Conservation (phyloP, 2,113 vertebrate genomes). For the Coptodon bakossiorum region DNA sequence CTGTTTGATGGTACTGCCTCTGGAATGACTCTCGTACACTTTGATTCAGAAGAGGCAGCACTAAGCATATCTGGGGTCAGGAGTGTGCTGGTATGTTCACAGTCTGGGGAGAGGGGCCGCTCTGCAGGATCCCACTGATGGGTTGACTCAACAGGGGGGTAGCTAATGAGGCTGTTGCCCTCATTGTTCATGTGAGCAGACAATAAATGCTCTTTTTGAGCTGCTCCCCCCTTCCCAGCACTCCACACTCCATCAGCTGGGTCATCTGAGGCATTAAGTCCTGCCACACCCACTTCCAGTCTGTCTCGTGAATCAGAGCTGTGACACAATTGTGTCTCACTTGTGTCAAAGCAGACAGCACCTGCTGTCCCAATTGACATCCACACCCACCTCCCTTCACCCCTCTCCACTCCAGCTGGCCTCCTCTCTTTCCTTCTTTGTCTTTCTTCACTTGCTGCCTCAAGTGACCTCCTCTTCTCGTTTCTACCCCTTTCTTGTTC, state of each 20-base stretch:
- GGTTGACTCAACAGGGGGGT: background rate
- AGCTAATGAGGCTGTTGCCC: background rate
- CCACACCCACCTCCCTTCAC: slow-evolving; percentile 22
- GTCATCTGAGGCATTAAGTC: background rate
- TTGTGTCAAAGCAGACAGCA: background rate
- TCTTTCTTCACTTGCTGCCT: background rate
- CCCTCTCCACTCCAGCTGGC: background rate
- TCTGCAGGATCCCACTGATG: slow-evolving; percentile 53
- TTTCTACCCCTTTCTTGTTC: background rate
- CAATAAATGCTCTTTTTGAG: background rate
- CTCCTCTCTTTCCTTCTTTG: background rate
- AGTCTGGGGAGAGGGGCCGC: slow-evolving; percentile 68
- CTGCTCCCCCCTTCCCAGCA: slow-evolving; percentile 14
- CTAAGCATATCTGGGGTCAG: background rate
- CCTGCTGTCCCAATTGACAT: slow-evolving; percentile 5
- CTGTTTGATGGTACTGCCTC: background rate
- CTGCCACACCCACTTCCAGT: background rate
- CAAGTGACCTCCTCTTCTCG: background rate
- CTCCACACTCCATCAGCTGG: slow-evolving; percentile 40
- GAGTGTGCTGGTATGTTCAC: slow-evolving; percentile 1
- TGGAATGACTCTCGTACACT: background rate
- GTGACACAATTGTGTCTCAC: background rate
- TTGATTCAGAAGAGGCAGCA: slow-evolving; percentile 13
- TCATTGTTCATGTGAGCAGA: slow-evolving; percentile 14
- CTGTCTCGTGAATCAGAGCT: background rate